Percentiles rank a stretch among this genome's conserved stretches.
These are phyloP conservation scores for Tineola bisselliella DNA, from an alignment of 2,888 invertebrate species.

Conservation along the genomic window DNA sequence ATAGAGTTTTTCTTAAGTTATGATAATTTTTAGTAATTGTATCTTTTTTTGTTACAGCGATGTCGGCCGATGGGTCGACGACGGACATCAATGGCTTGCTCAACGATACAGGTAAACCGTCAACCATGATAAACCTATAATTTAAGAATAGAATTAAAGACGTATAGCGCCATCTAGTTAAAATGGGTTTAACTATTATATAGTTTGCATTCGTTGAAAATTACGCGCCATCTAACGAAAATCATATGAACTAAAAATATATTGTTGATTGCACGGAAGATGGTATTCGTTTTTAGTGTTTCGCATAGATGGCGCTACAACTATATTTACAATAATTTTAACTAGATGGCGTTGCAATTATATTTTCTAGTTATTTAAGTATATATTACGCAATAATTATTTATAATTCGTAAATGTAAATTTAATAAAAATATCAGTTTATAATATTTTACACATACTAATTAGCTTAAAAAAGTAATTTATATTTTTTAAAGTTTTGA, in stretches of 20 bases:
- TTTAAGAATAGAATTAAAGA: too few relatives aligned
- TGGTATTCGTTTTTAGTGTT: not conserved
- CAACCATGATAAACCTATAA: not conserved
- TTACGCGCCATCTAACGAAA: not conserved
- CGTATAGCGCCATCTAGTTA: not conserved
- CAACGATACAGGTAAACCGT: slow-evolving; percentile 69
- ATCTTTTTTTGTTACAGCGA: slow-evolving; percentile 62
- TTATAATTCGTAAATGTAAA: too few relatives aligned
- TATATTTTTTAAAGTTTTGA: too few relatives aligned
- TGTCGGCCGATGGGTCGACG: slow-evolving; percentile 72
- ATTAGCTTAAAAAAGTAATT: too few relatives aligned
- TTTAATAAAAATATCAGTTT: too few relatives aligned
- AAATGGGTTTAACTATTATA: not conserved
- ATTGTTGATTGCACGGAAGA: too few relatives aligned
- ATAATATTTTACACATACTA: too few relatives aligned
- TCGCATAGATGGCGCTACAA: not conserved
- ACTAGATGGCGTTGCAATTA: not conserved
- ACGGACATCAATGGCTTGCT: slow-evolving; percentile 71
- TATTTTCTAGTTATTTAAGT: not conserved
- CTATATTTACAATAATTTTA: not conserved
- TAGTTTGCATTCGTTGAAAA: not conserved
- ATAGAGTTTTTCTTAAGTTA: too few relatives aligned
- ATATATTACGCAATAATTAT: too few relatives aligned
- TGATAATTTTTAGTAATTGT: too few relatives aligned
- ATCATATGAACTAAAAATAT: not conserved